A percentile compares a stretch with the other conserved stretches of the same genome.
These are phyloP conservation scores for Boulengeromyrus knoepffleri DNA, from an alignment of 2,113 vertebrate species.

Conservation along the genomic window DNA sequence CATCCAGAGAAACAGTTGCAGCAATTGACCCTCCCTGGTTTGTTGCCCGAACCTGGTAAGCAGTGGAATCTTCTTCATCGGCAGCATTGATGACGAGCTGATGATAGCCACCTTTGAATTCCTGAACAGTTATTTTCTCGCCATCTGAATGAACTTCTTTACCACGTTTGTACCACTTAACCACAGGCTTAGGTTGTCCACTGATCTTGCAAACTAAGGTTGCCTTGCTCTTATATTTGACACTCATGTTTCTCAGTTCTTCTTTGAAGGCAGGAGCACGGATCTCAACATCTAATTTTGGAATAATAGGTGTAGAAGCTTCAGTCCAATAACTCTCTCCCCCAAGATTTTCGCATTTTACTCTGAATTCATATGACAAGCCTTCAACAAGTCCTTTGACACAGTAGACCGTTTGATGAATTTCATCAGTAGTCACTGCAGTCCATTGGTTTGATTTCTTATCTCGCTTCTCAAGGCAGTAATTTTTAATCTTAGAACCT, in stretches of 20 bases:
- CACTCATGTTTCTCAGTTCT: constrained; percentile 89
- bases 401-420: constrained; percentile 89
- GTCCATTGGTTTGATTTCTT: constrained; percentile 92
- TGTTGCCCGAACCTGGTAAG: constrained; percentile 96
- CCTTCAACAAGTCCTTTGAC: constrained; percentile 84
- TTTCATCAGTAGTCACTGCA: constrained; percentile 85
- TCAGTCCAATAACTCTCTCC: constrained; percentile 95
- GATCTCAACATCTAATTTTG: constrained; percentile 74
- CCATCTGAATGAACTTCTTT: constrained; percentile 94
- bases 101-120: constrained; percentile 96
- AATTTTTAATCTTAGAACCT: constrained; percentile 94
- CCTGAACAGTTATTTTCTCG: constrained; percentile 89
- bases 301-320: constrained; percentile 70
- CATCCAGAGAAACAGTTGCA: constrained; percentile 87
- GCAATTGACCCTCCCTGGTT: constrained; percentile 98
- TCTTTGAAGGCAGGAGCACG: constrained; percentile 94
- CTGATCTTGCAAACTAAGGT: constrained; percentile 92
- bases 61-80: constrained; percentile 89
- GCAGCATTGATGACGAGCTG: constrained; percentile 86
- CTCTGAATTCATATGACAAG: constrained; percentile 84
- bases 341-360: constrained; percentile 96
- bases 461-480: constrained; percentile 85
- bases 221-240: constrained; percentile 88
- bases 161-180: constrained; percentile 96
- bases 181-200: constrained; percentile 89